A percentile compares a stretch with the other conserved stretches of the same genome.
phyloP scores from a whole-genome alignment of 2,113 vertebrate genomes.

The Tragelaphus imberbis region DNA sequence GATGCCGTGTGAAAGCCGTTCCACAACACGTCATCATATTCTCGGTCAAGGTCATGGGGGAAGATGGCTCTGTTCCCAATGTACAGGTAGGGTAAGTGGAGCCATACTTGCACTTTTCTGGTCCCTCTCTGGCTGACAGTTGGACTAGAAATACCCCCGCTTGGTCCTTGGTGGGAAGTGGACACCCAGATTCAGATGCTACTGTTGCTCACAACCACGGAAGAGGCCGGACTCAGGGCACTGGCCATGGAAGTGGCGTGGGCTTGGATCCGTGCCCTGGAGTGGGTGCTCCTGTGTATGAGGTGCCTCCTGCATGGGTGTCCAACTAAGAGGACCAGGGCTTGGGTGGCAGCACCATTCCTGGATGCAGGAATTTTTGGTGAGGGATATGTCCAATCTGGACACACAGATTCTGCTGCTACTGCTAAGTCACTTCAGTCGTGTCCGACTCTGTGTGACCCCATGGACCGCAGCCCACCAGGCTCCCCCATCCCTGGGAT shows the following conservation, averaged over 20 bases:
- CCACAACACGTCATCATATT: no score
- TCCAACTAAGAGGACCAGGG: background rate
- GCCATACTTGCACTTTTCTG: accelerated
- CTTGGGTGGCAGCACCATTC: background rate
- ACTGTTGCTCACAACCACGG: background rate
- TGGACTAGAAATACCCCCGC: background rate
- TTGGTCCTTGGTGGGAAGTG: background rate
- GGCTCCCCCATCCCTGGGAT: no score
- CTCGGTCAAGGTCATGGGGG: background rate
- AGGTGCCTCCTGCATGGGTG: no score
- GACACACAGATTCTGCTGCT: background rate
- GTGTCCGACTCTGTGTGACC: no score
- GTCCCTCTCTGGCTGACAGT: background rate
- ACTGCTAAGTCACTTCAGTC: no score
- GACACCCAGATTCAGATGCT: background rate
- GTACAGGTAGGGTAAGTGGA: accelerated
- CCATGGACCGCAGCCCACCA: no score
- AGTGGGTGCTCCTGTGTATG: accelerated
- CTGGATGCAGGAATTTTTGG: accelerated
- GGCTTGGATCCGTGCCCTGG: background rate
- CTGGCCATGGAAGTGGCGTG: accelerated
- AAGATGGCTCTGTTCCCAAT: background rate
- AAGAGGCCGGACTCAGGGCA: background rate
- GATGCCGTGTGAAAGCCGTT: background rate
- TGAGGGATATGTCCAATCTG: background rate